Conservation (phyloP, 2,113 vertebrate species). For the Desmodus rotundus region DNA sequence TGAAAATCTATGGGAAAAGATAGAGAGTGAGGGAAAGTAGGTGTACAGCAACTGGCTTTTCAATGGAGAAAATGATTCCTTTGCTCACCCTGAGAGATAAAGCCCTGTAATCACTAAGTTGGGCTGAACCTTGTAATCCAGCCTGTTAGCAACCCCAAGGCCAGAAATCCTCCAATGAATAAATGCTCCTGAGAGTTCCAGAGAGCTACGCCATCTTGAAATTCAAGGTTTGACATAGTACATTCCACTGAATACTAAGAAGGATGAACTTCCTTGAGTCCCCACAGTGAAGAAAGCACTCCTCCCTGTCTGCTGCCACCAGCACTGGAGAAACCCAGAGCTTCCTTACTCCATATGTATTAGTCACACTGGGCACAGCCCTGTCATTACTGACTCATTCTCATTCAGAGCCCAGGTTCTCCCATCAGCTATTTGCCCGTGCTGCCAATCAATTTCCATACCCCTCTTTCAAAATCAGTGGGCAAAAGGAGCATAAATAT, state of each 20-base stretch:
- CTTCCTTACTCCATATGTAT: slow-evolving; percentile 28
- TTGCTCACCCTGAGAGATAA: neutral
- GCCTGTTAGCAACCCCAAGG: neutral
- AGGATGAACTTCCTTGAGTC: neutral
- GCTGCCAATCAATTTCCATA: slow-evolving; percentile 54
- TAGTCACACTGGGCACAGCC: slow-evolving; percentile 4
- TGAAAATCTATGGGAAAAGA: neutral
- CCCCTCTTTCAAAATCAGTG: slow-evolving; percentile 49
- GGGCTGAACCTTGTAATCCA: neutral
- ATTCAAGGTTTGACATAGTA: neutral
- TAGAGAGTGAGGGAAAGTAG: neutral
- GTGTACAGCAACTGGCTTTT: neutral
- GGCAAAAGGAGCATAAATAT: slow-evolving; percentile 43
- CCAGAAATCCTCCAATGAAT: neutral
- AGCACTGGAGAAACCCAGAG: neutral
- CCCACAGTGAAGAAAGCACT: neutral
- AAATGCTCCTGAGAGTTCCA: neutral
- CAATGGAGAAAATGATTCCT: neutral
- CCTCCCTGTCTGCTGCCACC: neutral
- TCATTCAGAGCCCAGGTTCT: slow-evolving; percentile 33
- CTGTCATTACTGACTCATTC: slow-evolving; percentile 30
- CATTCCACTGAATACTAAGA: neutral
- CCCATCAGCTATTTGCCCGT: slow-evolving; percentile 6
- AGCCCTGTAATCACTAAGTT: neutral
- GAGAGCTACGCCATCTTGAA: neutral